Evolutionary conservation across 2,888 invertebrate species (phyloP), one percentile per base, ranked within the genome.

Genomic region (Dolomedes plantarius): DNA sequence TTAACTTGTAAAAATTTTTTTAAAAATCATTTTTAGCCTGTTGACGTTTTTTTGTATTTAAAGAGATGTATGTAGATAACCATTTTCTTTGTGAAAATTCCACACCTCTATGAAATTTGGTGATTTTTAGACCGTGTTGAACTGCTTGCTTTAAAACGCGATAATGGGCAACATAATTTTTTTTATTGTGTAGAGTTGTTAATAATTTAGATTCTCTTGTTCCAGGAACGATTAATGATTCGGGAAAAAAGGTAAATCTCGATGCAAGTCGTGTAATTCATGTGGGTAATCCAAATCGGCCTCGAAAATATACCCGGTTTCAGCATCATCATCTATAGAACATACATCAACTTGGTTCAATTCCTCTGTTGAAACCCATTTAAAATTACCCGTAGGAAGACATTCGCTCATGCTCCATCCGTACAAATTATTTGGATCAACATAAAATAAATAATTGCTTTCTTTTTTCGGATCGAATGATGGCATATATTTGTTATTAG

Each of bases 1-100:
- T 89, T 7, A 91, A 79, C 83, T 91, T 90, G 69, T 90, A 91
- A 75, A 71, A 92, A 90, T 86, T 90, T 89, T 91, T 90, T 74
- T 91, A 89, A 89, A 91, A 91, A 69, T 89, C 90, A 86, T 88
- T 90, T 80, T 87, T 90, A 88, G 87, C 90, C 50, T 83, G 80
- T 28, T 6, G 46, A 41, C 36, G 29, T 11, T 23, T 16, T 19
- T 73, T 3, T 0, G 2, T 73, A 87, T 89, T 89, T 1, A 88
- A 11, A 3, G 68, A 65, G 9, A 88, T 89, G 72, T 83, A 89
- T 13, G 69, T 13, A 27, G 62, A 72, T 6, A 87, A 27, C 74
- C 73, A 87, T 2, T 19, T 6, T 2, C n/a, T 56, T 50, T 88
- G 82, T 7, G 6, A 19, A 62, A 86, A 88, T 13, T 50, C n/a